Base-by-base conservation (phyloP, 2,888 invertebrate species). In the Andricus curvator region DNA sequence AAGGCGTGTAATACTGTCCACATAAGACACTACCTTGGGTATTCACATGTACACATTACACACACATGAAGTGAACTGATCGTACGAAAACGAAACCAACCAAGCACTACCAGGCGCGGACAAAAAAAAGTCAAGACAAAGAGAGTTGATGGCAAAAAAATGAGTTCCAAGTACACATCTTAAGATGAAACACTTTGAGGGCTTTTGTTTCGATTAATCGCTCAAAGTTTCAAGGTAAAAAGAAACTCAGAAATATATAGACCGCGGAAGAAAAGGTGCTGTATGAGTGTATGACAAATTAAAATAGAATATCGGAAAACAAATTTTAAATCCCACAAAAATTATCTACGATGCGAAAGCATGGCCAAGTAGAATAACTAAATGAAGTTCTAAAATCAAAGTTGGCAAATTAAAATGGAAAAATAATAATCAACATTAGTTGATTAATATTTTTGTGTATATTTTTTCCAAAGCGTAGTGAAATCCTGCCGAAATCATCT, bases 91-190 rank as follows among this genome's bases (percentile, higher is more conserved):
- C n/a, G 33, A 74, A 74, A 74, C 33, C 68, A 68, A 22, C 48
- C 48, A 56, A 74, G 74, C 74, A 56, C 29, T 74, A 29, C 56
- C 51, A 74, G 51, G 56, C 48, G 56, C 56, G 74, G 51, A 48
- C 29, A 74, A 74, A 74, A 74, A 74, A 74, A 74, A 51, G 11
- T n/a, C n/a, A 74, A 48, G 68, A 70, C 25, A 70, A 29, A 70
- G 48, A 70, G 51, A 74, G 56, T 56, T 51, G 56, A 56, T 33
- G 17, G 56, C 25, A 48, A 70, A 51, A 74, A 48, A 68, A 41
- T 25, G 6, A 70, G 48, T 70, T 48, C 1, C 29, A 70, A 29
- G 48, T 9, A 70, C 48, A 6, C 48, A 70, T 33, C 56, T n/a
- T 29, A 70, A 70, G 51, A 25, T 70, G 70, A 70, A 70, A 70